Evolutionary conservation across 2,113 vertebrate species (phyloP), one percentile per base, ranked within the genome.

Genomic region (Alectura lathami): DNA sequence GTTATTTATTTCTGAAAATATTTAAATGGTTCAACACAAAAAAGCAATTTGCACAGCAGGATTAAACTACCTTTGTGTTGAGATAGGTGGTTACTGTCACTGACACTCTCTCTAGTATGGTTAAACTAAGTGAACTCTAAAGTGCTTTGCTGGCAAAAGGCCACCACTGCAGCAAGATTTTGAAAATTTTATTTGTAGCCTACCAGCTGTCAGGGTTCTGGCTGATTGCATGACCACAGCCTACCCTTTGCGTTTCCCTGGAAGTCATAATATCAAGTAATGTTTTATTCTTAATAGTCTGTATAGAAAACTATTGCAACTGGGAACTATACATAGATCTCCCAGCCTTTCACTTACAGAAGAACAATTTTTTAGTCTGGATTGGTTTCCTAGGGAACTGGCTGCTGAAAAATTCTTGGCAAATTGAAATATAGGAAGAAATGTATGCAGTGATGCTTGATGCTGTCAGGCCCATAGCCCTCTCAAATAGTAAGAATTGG

Each of bases 141-240:
- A 96, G 74, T 92, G 69, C 66, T 94, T 89, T 87, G 26, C 60
- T 94, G 89, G 87, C 84, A 64, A 68, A 79, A 84, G 62, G 64
- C 69, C 91, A 72, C 36, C 50, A 56, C 34, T 91, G 42, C 56
- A 83, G 60, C 26, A 70, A 43, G 57, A 75, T 38, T 90, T 81
- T 27, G 21, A 88, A 84, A 91, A 67, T 68, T 60, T 68, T 60
- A 57, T 81, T 77, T 86, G 32, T 81, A 32, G 62, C 17, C 43
- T 86, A 12, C 23, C 29, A 72, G 38, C 63, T 95, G 83, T 74
- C 36, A 57, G 56, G 24, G 42, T 86, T 81, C 64, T 95, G 83
- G 11, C 76, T 92, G 73, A 54, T 80, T 43, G 32, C 72, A 81
- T 77, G n/a, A 56, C 42, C 51, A 82, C 45, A 54, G 53, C 62